Evolutionary conservation across 2,888 invertebrate species (phyloP), one percentile per base, ranked within the genome.

Genomic region (Dryocosmus kuriphilus): DNA sequence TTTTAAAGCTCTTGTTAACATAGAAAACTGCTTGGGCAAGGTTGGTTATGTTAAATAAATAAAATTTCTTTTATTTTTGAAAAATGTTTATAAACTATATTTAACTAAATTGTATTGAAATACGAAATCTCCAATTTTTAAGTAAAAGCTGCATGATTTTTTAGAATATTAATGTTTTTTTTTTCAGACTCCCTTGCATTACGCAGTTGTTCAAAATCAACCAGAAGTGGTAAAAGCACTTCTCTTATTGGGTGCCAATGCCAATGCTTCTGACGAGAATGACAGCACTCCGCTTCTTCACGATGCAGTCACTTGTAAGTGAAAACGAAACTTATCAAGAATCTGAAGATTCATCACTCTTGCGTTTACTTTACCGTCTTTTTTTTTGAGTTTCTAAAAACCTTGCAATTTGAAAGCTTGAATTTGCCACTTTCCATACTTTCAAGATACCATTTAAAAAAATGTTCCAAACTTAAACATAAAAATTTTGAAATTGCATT

Each of bases 271-370:
- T 38, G 93, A 93, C 80, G 88, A 89, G 77, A 85, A 85, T 24
- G 91, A 92, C 6, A 90, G 91, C 60, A 93, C 92, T 16, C 90
- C 93, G 0, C 83, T 93, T n/a, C n/a, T n/a, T 32, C 93, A 93
- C 78, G 88, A 90, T 78, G 93, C 92, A 7, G 92, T 92, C 5
- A 90, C 87, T 79, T 81, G 90, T 90, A 84, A 74, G 84, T 76
- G 19, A 19, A 51, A 51, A 30, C 14, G 4, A 51, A 51, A 30
- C 22, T 16, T 41, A 41, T 1, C 14, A 16, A 14, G 14, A 41
- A 41, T 41, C 16, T 9, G 2, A 4, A 4, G 2, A 41, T 16
- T 41, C 5, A 41, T 1, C 4, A 9, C 14, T 41, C 11, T 38
- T 11, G 0, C 1, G 9, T 38, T n/a, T n/a, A n/a, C n/a, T n/a